These are phyloP conservation scores for Lampropteryx suffumata DNA, from an alignment of 2,888 invertebrate species.

Conservation along the genomic window DNA sequence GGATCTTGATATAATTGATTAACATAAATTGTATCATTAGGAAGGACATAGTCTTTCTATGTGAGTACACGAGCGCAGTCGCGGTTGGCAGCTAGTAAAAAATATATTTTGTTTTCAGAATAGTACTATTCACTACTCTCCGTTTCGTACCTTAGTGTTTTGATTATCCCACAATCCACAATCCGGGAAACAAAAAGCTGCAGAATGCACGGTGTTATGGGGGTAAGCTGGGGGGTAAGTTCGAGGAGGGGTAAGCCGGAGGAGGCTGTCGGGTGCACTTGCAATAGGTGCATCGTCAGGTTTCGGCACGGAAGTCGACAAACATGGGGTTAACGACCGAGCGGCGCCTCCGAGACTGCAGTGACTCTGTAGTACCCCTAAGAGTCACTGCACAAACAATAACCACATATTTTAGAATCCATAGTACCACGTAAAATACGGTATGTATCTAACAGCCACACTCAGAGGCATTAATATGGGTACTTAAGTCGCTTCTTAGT, in stretches of 20 bases:
- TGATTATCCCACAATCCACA: background rate
- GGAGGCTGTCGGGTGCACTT: constrained; percentile 49
- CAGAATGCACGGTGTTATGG: constrained; percentile 38
- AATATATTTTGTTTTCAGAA: too few relatives aligned
- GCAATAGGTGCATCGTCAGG: constrained; percentile 63
- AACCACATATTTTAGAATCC: background rate
- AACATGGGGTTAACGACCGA: constrained; percentile 65
- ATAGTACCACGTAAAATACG: too few relatives aligned
- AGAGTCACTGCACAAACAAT: constrained; percentile 19
- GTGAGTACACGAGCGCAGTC: too few relatives aligned
- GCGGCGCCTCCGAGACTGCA: constrained; percentile 61
- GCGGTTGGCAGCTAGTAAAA: too few relatives aligned
- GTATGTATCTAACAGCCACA: too few relatives aligned
- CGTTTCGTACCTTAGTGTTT: too few relatives aligned
- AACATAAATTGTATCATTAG: too few relatives aligned
- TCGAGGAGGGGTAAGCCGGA: constrained; percentile 46
- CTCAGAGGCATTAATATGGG: too few relatives aligned
- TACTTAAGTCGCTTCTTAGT: too few relatives aligned
- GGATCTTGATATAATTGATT: too few relatives aligned
- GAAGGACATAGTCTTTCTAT: too few relatives aligned
- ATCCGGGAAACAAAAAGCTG: constrained; percentile 23
- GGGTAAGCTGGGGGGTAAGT: constrained; percentile 42
- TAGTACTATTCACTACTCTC: background rate
- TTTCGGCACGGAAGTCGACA: constrained; percentile 67
- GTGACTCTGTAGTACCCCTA: constrained; percentile 36